Evolutionary conservation across 1,140 invertebrate genomes (phyloP).

Genomic region (Sarcophaga peregrina): DNA sequence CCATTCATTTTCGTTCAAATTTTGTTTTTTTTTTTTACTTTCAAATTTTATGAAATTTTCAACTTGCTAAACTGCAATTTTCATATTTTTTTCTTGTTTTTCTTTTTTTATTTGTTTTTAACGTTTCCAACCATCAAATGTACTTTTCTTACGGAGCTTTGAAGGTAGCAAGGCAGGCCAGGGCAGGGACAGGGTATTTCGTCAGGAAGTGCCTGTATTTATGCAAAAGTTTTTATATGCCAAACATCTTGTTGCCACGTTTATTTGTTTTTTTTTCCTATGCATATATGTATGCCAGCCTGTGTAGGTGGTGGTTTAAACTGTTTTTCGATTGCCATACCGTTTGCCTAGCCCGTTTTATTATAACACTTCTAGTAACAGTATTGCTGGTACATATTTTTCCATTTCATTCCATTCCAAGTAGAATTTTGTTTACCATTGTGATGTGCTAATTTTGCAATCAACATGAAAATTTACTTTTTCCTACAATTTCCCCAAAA

Average conservation of each 20-base stretch:
- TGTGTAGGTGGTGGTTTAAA: too few species aligned
- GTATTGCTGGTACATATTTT: too few species aligned
- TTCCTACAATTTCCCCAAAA: not conserved
- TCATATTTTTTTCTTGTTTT: not conserved
- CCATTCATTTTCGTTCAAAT: too few species aligned
- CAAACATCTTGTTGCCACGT: constrained; percentile 15
- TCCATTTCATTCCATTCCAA: not conserved
- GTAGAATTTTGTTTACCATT: constrained; percentile 38
- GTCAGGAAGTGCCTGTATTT: constrained; percentile 20
- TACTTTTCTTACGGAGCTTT: not conserved
- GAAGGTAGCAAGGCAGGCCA: not conserved
- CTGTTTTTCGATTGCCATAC: too few species aligned
- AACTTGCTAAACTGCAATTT: not conserved
- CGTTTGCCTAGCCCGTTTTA: too few species aligned
- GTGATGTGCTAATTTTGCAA: constrained; percentile 43
- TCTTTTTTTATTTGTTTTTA: not conserved
- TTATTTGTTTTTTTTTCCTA: not conserved
- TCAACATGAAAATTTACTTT: constrained; percentile 33
- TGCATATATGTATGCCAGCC: not conserved
- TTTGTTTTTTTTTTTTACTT: not conserved
- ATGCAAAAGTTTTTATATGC: constrained; percentile 33
- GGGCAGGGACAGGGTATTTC: too few species aligned
- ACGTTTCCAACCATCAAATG: not conserved
- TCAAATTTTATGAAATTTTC: constrained; percentile 1
- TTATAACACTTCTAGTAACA: too few species aligned